These are phyloP conservation scores for Bombus affinis DNA, from an alignment of 1,140 invertebrate genomes.

Conservation along the genomic window DNA sequence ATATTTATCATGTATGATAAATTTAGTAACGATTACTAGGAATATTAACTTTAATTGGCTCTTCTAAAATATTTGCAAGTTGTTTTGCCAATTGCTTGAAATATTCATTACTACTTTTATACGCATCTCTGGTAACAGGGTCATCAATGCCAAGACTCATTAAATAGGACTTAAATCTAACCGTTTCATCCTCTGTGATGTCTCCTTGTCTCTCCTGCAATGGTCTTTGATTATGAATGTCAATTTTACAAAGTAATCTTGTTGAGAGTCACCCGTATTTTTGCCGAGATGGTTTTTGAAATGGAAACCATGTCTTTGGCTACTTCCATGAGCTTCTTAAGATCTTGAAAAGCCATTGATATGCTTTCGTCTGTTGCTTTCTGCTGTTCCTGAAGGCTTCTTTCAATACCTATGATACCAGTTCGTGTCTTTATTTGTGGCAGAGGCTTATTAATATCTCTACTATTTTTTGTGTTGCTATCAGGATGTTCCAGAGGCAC, in stretches of 20 bases:
- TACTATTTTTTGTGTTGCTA: conserved; percentile 63
- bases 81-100: conserved; percentile 94
- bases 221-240: conserved; percentile 73
- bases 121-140: conserved; percentile 96
- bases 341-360: conserved; percentile 96
- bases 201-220: conserved; percentile 95
- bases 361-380: conserved; percentile 96
- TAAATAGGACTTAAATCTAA: conserved; percentile 97
- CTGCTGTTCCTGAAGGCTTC: conserved; percentile 94
- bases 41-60: conserved; percentile 88
- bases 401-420: conserved; percentile 98
- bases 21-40: conserved; percentile 5
- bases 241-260: conserved; percentile 61
- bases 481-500: conserved; percentile 66
- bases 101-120: conserved; percentile 93
- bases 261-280: conserved; percentile 89
- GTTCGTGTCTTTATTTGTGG: conserved; percentile 88
- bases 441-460: conserved; percentile 69
- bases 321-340: conserved; percentile 96
- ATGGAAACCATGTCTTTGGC: conserved; percentile 98
- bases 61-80: conserved; percentile 91
- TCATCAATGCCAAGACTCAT: conserved; percentile 98
- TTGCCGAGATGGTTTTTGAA: conserved; percentile 95
- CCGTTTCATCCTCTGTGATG: conserved; percentile 98
- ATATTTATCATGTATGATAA: background rate